Percentiles rank a stretch among this genome's conserved stretches.
Evolutionary conservation across 2,888 invertebrate species (phyloP).

Genomic region (Homarus gammarus): DNA sequence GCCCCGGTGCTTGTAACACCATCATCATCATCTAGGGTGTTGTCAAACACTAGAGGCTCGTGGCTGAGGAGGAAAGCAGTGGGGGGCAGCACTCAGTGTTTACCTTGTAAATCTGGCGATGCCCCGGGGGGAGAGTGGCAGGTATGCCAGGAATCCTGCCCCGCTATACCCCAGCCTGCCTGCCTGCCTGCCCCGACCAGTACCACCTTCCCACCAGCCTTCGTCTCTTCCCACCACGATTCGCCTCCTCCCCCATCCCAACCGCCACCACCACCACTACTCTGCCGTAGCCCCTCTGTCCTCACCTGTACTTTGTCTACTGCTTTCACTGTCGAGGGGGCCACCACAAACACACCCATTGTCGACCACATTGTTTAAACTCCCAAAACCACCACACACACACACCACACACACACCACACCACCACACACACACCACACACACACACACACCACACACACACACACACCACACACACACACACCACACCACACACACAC

Average conservation of each 20-base stretch:
- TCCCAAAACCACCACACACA: too few relatives aligned
- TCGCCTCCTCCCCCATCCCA: neutral
- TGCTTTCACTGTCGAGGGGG: too few relatives aligned
- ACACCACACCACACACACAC: too few relatives aligned
- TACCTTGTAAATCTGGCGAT: slow-evolving; percentile 33
- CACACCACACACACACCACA: neutral
- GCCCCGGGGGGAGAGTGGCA: slow-evolving; percentile 14
- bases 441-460: slow-evolving; percentile 2
- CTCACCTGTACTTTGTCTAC: neutral
- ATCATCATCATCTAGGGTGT: too few relatives aligned
- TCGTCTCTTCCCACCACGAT: neutral
- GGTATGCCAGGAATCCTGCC: slow-evolving; percentile 16
- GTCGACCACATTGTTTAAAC: neutral
- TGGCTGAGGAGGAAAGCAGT: neutral
- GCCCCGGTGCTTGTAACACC: neutral
- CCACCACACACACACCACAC: neutral
- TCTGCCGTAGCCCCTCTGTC: neutral
- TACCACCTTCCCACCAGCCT: neutral
- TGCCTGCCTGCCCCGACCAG: neutral
- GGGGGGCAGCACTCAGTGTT: neutral
- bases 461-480: too few relatives aligned
- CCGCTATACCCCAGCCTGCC: neutral
- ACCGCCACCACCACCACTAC: neutral
- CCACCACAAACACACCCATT: neutral
- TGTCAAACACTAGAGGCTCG: neutral